These are phyloP conservation scores for Malacoraja senta DNA, from an alignment of 2,797 vertebrate species.

Conservation along the genomic window DNA sequence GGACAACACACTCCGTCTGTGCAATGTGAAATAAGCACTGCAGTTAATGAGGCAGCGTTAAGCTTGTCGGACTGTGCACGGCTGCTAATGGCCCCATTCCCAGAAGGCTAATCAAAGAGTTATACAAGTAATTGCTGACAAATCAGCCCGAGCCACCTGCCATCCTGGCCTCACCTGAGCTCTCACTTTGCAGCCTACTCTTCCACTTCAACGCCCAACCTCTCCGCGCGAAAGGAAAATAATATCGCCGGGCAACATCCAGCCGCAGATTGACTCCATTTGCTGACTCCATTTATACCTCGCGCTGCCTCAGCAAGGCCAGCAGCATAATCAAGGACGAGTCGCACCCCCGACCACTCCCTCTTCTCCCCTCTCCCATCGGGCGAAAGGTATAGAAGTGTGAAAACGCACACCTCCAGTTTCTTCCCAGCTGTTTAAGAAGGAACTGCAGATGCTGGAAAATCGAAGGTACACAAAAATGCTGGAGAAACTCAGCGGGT, in stretches of 20 bases:
- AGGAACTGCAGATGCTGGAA: too few relatives aligned
- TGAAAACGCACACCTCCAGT: too few relatives aligned
- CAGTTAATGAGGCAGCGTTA: conserved; percentile 66
- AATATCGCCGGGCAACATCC: conserved; percentile 72
- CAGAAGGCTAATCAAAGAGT: conserved; percentile 83
- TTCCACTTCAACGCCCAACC: conserved; percentile 73
- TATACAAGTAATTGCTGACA: conserved; percentile 90
- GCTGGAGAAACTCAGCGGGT: too few relatives aligned
- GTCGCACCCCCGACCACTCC: too few relatives aligned
- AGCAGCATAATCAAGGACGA: too few relatives aligned
- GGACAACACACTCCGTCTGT: conserved; percentile 51
- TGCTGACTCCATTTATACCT: too few relatives aligned
- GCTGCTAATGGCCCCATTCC: conserved; percentile 80
- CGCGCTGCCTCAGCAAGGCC: too few relatives aligned
- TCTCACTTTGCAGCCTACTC: conserved; percentile 55
- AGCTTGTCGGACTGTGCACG: conserved; percentile 64
- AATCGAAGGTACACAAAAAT: too few relatives aligned
- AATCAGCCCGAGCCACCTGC: conserved; percentile 84
- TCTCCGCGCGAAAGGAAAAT: conserved; percentile 65
- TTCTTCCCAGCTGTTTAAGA: too few relatives aligned
- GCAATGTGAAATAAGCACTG: conserved; percentile 58
- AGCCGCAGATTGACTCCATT: conserved; percentile 44
- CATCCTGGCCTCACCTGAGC: conserved; percentile 73
- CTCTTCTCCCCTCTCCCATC: too few relatives aligned
- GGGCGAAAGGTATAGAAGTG: too few relatives aligned